phyloP scores from a whole-genome alignment of 2,113 vertebrate genomes.

The Brienomyrus brachyistius region DNA sequence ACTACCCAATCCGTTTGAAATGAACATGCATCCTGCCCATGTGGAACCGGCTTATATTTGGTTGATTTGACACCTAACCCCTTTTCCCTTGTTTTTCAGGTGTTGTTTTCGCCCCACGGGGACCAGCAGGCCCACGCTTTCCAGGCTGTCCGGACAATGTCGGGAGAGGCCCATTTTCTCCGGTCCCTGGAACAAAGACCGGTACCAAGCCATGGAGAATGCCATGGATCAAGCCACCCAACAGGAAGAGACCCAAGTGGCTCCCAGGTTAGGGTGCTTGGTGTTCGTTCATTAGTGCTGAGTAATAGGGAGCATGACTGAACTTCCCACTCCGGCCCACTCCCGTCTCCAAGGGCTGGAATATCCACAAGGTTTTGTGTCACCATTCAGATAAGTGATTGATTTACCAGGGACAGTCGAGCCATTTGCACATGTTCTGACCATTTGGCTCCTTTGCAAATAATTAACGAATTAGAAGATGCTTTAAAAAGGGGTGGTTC shows the following conservation, averaged over 20 bases:
- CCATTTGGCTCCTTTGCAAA: neutral
- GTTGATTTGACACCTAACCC: neutral
- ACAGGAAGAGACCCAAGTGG: neutral
- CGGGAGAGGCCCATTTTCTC: neutral
- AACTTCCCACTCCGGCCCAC: too few relatives aligned
- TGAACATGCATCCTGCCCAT: neutral
- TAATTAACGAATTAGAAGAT: slow-evolving; percentile 65
- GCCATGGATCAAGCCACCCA: neutral
- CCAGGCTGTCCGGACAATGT: neutral
- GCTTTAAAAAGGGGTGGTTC: slow-evolving; percentile 45
- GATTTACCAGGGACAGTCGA: neutral
- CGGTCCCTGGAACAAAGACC: neutral
- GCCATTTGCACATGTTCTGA: neutral
- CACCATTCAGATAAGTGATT: neutral
- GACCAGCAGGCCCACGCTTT: neutral
- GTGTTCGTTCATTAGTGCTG: neutral
- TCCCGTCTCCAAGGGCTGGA: neutral
- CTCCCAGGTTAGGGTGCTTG: neutral
- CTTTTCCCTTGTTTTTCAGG: neutral
- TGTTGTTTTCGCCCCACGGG: neutral
- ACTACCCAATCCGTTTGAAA: neutral
- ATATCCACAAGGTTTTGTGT: neutral
- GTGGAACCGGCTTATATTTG: neutral
- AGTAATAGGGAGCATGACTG: neutral
- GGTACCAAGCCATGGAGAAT: too few relatives aligned